phyloP scores from a whole-genome alignment of 2,888 invertebrate species.

The Drosophila lutescens region DNA sequence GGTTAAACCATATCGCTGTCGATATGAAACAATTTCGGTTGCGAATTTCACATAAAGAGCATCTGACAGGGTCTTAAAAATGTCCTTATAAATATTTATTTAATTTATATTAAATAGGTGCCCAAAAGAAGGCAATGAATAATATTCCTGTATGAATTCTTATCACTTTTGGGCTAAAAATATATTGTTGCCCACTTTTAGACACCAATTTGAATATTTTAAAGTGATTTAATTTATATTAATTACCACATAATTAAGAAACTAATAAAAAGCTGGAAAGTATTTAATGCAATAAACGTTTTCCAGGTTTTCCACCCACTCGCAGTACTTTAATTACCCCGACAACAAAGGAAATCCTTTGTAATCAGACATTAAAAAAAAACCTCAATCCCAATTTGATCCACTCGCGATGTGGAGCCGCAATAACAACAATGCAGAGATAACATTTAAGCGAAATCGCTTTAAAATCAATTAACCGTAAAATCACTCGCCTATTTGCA shows the following conservation, averaged over 20 bases:
- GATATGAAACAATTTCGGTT: slow-evolving; percentile 43
- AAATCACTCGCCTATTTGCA: slow-evolving; percentile 82
- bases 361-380: slow-evolving; percentile 14
- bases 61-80: background rate
- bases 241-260: too few relatives aligned
- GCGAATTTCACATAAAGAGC: slow-evolving; percentile 1
- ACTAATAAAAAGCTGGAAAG: too few relatives aligned
- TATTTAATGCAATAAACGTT: background rate
- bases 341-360: slow-evolving; percentile 2
- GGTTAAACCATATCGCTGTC: slow-evolving; percentile 18
- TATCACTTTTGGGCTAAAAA: too few relatives aligned
- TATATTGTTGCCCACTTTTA: too few relatives aligned
- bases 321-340: background rate
- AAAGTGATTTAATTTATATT: too few relatives aligned
- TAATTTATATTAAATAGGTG: too few relatives aligned
- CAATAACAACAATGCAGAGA: slow-evolving; percentile 65
- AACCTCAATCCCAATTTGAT: slow-evolving; percentile 5
- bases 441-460: slow-evolving; percentile 82
- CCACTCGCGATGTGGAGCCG: slow-evolving; percentile 11
- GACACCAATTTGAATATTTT: too few relatives aligned
- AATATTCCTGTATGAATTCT: too few relatives aligned
- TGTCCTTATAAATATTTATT: too few relatives aligned
- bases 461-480: slow-evolving; percentile 84
- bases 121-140: too few relatives aligned
- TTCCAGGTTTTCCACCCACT: background rate